phyloP scores from a whole-genome alignment of 2,113 vertebrate species.

The Hiodon alosoides region DNA sequence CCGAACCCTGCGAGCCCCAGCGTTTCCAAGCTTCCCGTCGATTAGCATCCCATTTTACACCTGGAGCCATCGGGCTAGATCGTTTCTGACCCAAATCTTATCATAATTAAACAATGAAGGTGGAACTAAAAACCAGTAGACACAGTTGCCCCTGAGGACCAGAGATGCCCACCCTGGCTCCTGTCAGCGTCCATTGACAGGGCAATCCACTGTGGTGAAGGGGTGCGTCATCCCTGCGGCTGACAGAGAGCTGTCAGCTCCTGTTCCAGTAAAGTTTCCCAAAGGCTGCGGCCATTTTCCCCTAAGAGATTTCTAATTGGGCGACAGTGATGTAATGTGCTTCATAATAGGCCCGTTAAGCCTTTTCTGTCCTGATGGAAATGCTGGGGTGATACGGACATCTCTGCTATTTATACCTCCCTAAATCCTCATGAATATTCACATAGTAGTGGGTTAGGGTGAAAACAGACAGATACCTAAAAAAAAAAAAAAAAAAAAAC shows the following conservation, averaged over 20 bases:
- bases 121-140: too few species aligned
- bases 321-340: constrained; percentile 68
- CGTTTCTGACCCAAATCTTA: too few species aligned
- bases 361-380: constrained; percentile 66
- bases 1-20: too few species aligned
- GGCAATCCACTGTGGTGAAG: background rate
- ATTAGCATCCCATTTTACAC: too few species aligned
- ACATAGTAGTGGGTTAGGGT: constrained; percentile 54
- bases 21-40: too few species aligned
- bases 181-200: too few species aligned
- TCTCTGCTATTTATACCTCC: constrained; percentile 74
- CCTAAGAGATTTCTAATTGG: constrained; percentile 65
- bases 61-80: too few species aligned
- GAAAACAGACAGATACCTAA: constrained; percentile 60
- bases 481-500: constrained; percentile 55
- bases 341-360: constrained; percentile 73
- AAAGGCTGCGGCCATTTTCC: constrained; percentile 25
- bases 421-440: constrained; percentile 80
- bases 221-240: background rate
- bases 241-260: background rate
- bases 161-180: too few species aligned
- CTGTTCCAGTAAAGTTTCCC: constrained; percentile 8
- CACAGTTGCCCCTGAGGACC: too few species aligned
- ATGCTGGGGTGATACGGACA: constrained; percentile 69
- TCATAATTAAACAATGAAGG: too few species aligned